phyloP scores from a whole-genome alignment of 2,797 vertebrate genomes.

The Scomberomorus guttatus region DNA sequence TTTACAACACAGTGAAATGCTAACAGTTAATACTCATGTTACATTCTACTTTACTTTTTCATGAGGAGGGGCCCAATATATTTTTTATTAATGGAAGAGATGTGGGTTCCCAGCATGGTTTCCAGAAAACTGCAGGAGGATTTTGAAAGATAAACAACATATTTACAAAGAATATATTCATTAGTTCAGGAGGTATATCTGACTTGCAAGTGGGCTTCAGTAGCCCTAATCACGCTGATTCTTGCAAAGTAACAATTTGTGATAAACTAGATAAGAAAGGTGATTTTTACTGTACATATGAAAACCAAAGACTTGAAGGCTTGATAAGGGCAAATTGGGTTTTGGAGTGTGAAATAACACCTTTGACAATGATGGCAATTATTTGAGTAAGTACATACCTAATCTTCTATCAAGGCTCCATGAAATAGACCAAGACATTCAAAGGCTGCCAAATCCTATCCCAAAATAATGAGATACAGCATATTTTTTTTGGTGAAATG shows the following conservation, averaged over 20 bases:
- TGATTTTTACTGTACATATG: no score
- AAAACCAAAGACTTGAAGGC: not conserved
- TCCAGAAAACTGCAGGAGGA: not conserved
- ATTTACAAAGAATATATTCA: not conserved
- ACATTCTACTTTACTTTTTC: not conserved
- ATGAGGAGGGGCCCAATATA: not conserved
- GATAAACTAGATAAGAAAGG: no score
- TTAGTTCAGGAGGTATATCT: not conserved
- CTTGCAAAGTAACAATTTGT: no score
- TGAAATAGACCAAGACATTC: not conserved
- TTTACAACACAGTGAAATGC: constrained; percentile 32
- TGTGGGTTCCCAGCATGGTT: not conserved
- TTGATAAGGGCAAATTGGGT: not conserved
- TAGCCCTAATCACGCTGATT: not conserved
- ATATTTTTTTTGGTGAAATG: not conserved
- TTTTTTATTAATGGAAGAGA: not conserved
- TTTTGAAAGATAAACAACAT: not conserved
- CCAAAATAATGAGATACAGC: not conserved
- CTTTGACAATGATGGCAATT: not conserved
- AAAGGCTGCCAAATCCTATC: not conserved
- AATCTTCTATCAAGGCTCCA: not conserved
- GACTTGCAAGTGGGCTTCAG: not conserved
- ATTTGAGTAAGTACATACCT: no score
- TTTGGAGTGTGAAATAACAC: not conserved
- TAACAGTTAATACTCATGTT: not conserved